Evolutionary conservation across 2,888 invertebrate species (phyloP).

Genomic region (Oegoconia quadripuncta): DNA sequence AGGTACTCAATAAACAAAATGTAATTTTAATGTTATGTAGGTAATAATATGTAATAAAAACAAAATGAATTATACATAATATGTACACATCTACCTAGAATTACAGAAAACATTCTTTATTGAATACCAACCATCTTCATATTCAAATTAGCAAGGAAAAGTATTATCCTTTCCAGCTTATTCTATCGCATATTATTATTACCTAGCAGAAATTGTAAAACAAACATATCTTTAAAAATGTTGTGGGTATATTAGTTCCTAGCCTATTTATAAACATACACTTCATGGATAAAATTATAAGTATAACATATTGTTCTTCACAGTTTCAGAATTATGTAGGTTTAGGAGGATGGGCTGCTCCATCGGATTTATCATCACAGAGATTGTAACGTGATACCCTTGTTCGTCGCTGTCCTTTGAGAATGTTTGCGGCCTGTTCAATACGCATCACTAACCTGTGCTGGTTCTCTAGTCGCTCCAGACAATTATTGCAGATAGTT

Average conservation of each 20-base stretch:
- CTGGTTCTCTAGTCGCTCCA: conserved; percentile 79
- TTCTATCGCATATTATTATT: conserved; percentile 4
- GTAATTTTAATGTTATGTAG: too few species aligned
- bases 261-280: not conserved
- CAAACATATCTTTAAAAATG: conserved; percentile 3
- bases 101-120: conserved; percentile 4
- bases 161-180: not conserved
- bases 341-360: conserved; percentile 29
- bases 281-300: not conserved
- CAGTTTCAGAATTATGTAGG: conserved; percentile 15
- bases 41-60: too few species aligned
- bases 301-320: not conserved
- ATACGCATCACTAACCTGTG: conserved; percentile 72
- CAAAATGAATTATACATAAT: too few species aligned
- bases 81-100: too few species aligned
- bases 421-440: conserved; percentile 61
- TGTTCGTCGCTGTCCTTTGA: conserved; percentile 53
- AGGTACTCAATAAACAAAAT: not conserved
- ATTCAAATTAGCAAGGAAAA: not conserved
- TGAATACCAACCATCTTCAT: not conserved
- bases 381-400: conserved; percentile 36
- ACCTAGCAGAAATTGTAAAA: conserved; percentile 5
- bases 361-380: conserved; percentile 35
- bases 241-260: not conserved
- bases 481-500: conserved; percentile 81